A percentile compares a stretch with the other conserved stretches of the same genome.
phyloP scores from a whole-genome alignment of 2,113 vertebrate genomes.

The Loxodonta africana region DNA sequence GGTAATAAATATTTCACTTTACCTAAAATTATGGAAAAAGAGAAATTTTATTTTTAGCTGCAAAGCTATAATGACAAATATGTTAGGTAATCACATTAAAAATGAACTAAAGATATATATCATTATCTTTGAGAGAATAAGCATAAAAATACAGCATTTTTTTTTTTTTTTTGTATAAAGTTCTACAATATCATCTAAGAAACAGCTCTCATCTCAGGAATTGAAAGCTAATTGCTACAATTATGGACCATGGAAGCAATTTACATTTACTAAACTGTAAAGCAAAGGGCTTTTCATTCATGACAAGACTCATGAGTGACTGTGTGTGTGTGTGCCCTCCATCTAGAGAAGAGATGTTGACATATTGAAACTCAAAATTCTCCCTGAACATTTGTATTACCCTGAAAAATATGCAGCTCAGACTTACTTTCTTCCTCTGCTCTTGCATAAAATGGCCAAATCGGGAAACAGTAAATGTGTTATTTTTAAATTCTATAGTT shows the following conservation, averaged over 20 bases:
- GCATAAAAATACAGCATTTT: not conserved
- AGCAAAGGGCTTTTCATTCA: constrained; percentile 50
- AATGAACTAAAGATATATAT: not conserved
- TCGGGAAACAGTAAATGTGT: constrained; percentile 32
- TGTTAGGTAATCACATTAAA: not conserved
- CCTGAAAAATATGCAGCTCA: not conserved
- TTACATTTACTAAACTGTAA: not conserved
- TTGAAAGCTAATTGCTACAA: constrained; percentile 58
- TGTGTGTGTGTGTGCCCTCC: not conserved
- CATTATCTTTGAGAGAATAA: not conserved
- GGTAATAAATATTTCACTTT: not conserved
- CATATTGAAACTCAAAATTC: not conserved
- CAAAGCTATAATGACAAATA: constrained; percentile 8
- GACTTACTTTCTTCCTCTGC: not conserved
- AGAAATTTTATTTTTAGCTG: constrained; percentile 11
- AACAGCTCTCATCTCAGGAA: constrained; percentile 65
- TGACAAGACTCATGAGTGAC: constrained; percentile 29
- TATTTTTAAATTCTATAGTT: constrained; percentile 50
- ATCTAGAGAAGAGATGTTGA: constrained; percentile 24
- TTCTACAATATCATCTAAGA: constrained; percentile 59
- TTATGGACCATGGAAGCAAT: constrained; percentile 58
- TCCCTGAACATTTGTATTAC: not conserved
- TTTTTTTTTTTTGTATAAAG: not conserved
- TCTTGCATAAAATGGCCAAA: not conserved
- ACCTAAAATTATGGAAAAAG: not conserved